Percentiles rank a stretch among this genome's conserved stretches.
Evolutionary conservation across 2,797 vertebrate genomes (phyloP).

Genomic region (Argya squamiceps): DNA sequence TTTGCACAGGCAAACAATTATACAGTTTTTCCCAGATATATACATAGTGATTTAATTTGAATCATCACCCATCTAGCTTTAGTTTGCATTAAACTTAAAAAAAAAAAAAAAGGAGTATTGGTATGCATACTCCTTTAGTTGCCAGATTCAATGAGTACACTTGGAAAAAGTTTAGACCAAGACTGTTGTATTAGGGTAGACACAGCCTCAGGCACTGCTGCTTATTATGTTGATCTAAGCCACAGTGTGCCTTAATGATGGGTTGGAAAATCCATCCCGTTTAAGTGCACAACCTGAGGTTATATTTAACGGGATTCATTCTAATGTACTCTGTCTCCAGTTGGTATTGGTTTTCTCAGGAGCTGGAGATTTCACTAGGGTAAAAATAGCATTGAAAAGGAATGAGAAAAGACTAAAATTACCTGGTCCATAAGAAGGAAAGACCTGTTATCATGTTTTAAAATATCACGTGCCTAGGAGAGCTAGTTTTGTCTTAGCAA

Average conservation of each 20-base stretch:
- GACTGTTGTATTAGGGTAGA: background rate
- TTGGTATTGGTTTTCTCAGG: background rate
- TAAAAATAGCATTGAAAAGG: background rate
- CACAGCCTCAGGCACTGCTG: background rate
- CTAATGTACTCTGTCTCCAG: background rate
- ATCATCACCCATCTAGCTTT: background rate
- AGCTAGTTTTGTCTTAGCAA: background rate
- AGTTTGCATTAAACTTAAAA: background rate
- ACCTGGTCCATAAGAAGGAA: background rate
- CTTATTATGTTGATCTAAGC: conserved; percentile 56
- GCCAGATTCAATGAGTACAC: background rate
- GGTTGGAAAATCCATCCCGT: background rate
- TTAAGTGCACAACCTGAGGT: conserved; percentile 31
- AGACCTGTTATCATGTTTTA: background rate
- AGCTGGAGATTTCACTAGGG: background rate
- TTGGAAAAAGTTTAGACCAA: background rate
- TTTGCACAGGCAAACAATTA: background rate
- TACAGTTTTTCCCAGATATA: background rate
- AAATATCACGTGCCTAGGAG: background rate
- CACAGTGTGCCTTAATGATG: conserved; percentile 7
- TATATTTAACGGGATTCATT: background rate
- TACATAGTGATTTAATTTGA: background rate
- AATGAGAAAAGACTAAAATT: background rate
- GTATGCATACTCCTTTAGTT: background rate
- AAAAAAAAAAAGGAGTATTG: background rate